Conservation (phyloP, 2,888 invertebrate genomes). For the Ochropleura leucogaster region DNA sequence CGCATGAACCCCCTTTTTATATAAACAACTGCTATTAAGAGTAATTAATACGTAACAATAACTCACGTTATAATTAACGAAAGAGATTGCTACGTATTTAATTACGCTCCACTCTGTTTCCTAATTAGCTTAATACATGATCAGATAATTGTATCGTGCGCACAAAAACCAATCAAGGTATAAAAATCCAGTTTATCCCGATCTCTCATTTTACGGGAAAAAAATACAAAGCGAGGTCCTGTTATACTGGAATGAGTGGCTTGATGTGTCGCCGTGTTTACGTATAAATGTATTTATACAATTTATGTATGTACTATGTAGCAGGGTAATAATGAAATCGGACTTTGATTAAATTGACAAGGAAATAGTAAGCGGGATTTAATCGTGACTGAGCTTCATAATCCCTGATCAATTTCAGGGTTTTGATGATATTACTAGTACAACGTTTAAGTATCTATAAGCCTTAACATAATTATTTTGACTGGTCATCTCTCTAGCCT, state of each 20-base stretch:
- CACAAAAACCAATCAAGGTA: no score
- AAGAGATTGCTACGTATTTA: conserved; percentile 23
- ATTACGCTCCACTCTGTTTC: conserved; percentile 44
- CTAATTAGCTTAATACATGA: conserved; percentile 27
- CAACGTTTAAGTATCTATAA: no score
- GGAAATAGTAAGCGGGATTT: not conserved
- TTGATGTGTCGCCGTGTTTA: not conserved
- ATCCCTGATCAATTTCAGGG: not conserved
- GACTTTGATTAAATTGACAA: conserved; percentile 1
- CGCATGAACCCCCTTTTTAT: not conserved
- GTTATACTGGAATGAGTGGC: no score
- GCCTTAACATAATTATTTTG: no score
- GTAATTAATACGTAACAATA: conserved; percentile 1
- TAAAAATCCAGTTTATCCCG: no score
- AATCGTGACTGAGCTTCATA: not conserved
- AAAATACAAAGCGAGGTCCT: no score
- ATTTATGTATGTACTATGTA: not conserved
- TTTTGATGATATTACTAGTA: no score
- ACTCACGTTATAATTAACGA: conserved; percentile 1
- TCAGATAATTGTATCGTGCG: conserved; percentile 2
- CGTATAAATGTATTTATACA: not conserved
- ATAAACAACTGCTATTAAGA: not conserved
- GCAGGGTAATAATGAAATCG: not conserved
- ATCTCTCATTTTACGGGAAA: no score
- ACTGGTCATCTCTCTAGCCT: no score